Conservation (phyloP, 2,888 invertebrate genomes). For the Drosophila falleni region DNA sequence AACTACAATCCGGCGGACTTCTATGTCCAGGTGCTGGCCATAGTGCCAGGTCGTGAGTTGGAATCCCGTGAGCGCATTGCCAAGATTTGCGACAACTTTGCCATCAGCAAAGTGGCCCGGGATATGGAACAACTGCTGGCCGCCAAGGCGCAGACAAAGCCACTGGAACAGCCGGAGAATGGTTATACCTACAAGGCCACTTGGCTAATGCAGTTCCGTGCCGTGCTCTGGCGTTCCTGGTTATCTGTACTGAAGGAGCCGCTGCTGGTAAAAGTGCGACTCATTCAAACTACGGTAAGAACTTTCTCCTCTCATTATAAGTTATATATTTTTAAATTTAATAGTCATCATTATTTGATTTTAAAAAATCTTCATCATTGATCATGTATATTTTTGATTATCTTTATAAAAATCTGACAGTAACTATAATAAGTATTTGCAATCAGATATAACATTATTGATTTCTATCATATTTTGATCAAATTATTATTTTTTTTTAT, state of each 20-base stretch:
- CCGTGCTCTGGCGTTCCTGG: conserved; percentile 96
- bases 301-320: background rate
- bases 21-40: conserved; percentile 95
- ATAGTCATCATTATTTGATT: too few species aligned
- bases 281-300: conserved; percentile 95
- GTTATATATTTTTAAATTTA: too few species aligned
- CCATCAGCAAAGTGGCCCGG: conserved; percentile 82
- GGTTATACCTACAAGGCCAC: conserved; percentile 87
- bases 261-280: conserved; percentile 93
- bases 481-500: too few species aligned
- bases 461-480: too few species aligned
- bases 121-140: conserved; percentile 83
- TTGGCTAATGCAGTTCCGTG: conserved; percentile 95
- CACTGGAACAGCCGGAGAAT: conserved; percentile 87
- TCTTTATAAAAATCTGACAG: too few species aligned
- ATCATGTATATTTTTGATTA: too few species aligned
- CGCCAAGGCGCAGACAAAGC: conserved; percentile 62
- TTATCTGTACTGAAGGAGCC: conserved; percentile 95
- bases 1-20: conserved; percentile 98
- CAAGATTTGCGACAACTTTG: conserved; percentile 92
- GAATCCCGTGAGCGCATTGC: conserved; percentile 92
- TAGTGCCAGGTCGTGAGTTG: conserved; percentile 93
- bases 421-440: too few species aligned
- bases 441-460: too few species aligned
- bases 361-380: too few species aligned